Conservation (phyloP, 1,140 invertebrate species). For the Heliconius hewitsoni region DNA sequence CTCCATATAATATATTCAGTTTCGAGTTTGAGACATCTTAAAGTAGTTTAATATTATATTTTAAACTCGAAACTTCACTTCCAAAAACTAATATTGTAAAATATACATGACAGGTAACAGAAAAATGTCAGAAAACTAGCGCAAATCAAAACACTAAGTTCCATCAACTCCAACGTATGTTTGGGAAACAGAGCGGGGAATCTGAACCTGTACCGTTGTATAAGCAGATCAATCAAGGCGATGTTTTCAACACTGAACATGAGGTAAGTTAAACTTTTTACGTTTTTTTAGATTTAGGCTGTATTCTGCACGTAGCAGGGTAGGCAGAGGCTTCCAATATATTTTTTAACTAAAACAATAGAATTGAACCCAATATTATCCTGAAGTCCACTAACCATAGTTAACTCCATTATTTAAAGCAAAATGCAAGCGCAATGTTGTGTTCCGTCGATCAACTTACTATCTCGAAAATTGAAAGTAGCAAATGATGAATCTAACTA, state of each 20-base stretch:
- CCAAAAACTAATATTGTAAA: neutral
- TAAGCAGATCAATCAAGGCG: slow-evolving; percentile 82
- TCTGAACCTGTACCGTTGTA: slow-evolving; percentile 79
- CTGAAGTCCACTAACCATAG: no score
- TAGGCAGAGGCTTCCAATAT: no score
- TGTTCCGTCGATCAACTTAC: no score
- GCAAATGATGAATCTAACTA: no score
- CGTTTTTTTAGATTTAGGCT: neutral
- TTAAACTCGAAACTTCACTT: neutral
- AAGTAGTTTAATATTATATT: no score
- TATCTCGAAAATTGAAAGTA: no score
- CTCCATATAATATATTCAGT: no score
- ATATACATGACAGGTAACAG: slow-evolving; percentile 54
- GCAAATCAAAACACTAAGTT: slow-evolving; percentile 90
- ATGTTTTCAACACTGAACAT: slow-evolving; percentile 82
- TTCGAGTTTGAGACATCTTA: no score
- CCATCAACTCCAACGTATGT: slow-evolving; percentile 87
- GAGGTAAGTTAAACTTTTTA: slow-evolving; percentile 66
- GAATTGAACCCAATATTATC: no score
- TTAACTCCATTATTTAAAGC: no score
- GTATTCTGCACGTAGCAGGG: neutral
- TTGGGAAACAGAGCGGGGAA: slow-evolving; percentile 82
- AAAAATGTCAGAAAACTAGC: slow-evolving; percentile 88
- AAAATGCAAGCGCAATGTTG: no score
- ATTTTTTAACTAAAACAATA: no score